Base-by-base conservation (phyloP, 2,888 invertebrate genomes). In the Deroplatys truncata region DNA sequence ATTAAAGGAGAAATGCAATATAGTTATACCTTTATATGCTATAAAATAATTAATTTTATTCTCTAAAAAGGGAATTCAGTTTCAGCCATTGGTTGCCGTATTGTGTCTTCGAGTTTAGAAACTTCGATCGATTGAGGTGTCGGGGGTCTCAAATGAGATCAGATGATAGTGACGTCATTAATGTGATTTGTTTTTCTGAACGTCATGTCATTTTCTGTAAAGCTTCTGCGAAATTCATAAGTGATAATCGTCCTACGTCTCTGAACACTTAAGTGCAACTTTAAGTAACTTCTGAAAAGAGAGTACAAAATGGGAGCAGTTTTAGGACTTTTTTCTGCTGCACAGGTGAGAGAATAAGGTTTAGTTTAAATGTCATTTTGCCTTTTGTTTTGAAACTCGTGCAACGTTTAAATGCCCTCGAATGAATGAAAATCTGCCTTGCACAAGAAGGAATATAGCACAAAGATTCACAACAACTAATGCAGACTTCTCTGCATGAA, bases 271-370 rank as follows among this genome's bases (percentile, higher is more conserved):
- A 72, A 16, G 3, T 1, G 9, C 8, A 49, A 15, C 49, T 49
- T 13, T 49, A 49, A 2, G 56, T 72, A 25, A 72, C 4, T 72
- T 72, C 25, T 20, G 16, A 16, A 82, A 1, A n/a, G 35, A 86
- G 13, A 86, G 35, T 86, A 72, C 35, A 91, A 90, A 90, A 96
- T 96, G 96, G 96, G 96, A 91, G 96, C 96, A 86, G 95, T 95
- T 88, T 92, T 96, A 91, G 96, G 95, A 85, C 93, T 96, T 92
- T 95, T 95, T 93, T 95, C 95, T 91, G 95, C 95, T 91, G 95
- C 95, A 87, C 95, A 96, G 94, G 96, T 96, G 94, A 92, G 90
- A 28, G 90, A 85, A 35, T 25, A 85, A 83, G 31, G 29, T 84
- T 84, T n/a, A 16, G 13, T 20, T 20, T 72, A 72, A 72, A 72